Percentiles rank a stretch among this genome's conserved stretches.
phyloP scores from a whole-genome alignment of 2,888 invertebrate species.

The Melanostoma mellinum region DNA sequence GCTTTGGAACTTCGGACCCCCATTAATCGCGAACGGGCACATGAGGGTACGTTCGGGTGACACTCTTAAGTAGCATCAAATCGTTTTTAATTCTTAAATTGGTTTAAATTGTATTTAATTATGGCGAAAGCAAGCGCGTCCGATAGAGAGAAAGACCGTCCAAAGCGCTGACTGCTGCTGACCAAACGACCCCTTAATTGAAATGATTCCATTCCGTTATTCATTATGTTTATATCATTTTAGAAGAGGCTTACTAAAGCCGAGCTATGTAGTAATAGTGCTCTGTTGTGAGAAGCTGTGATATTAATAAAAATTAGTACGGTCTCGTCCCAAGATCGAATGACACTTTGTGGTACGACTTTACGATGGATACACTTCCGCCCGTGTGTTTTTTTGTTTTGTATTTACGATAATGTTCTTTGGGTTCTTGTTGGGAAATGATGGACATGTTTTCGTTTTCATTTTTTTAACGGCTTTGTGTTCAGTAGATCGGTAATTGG shows the following conservation, averaged over 20 bases:
- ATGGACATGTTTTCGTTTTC: neutral
- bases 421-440: neutral
- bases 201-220: conserved; percentile 64
- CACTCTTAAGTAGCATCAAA: conserved; percentile 69
- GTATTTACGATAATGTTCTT: neutral
- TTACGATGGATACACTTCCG: conserved; percentile 62
- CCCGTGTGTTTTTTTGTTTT: conserved; percentile 23
- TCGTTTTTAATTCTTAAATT: conserved; percentile 72
- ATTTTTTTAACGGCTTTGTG: no score
- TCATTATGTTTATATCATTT: conserved; percentile 53
- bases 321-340: conserved; percentile 49
- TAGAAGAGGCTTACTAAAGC: conserved; percentile 6
- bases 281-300: conserved; percentile 4
- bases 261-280: conserved; percentile 11
- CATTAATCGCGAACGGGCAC: conserved; percentile 61
- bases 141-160: conserved; percentile 4
- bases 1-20: conserved; percentile 48
- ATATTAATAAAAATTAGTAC: conserved; percentile 38
- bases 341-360: conserved; percentile 62
- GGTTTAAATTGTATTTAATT: conserved; percentile 72
- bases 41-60: conserved; percentile 69
- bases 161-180: neutral
- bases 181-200: conserved; percentile 41
- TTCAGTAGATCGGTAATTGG: neutral
- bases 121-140: conserved; percentile 54